A percentile compares a stretch with the other conserved stretches of the same genome.
phyloP scores from a whole-genome alignment of 2,113 vertebrate species.

The Sapajus apella region DNA sequence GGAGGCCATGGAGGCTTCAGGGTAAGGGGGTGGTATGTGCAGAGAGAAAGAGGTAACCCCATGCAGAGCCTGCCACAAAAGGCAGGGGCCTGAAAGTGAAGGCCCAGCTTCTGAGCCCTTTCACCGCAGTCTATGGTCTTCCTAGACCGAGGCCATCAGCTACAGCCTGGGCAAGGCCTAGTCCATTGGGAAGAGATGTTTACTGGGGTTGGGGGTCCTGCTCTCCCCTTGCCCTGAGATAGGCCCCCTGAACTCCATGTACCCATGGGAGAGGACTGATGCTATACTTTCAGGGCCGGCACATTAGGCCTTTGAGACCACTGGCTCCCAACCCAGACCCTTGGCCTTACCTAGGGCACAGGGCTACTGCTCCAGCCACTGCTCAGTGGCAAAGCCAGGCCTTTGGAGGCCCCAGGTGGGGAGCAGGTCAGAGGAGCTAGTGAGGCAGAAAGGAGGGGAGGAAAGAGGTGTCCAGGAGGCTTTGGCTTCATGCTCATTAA shows the following conservation, averaged over 20 bases:
- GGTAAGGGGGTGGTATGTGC: too few species aligned
- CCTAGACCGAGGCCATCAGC: fast-evolving
- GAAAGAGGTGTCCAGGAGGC: neutral
- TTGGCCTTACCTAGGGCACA: neutral
- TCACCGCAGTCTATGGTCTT: neutral
- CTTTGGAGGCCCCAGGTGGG: neutral
- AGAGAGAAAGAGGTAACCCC: too few species aligned
- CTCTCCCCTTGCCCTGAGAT: neutral
- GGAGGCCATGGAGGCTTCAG: too few species aligned
- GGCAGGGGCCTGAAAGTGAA: too few species aligned
- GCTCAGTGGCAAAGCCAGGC: neutral
- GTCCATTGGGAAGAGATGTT: too few species aligned
- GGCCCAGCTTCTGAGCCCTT: neutral
- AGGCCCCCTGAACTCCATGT: neutral
- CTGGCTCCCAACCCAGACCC: neutral
- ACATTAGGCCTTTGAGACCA: neutral
- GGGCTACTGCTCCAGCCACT: neutral
- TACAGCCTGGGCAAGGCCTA: neutral
- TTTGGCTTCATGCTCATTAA: neutral
- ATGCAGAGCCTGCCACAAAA: too few species aligned
- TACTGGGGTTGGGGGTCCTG: fast-evolving
- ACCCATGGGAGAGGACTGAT: fast-evolving
- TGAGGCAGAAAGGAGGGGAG: fast-evolving
- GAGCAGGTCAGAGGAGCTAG: neutral
- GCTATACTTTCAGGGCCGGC: neutral